These are phyloP conservation scores for Ochlodes sylvanus DNA, from an alignment of 2,888 invertebrate species.

Conservation along the genomic window DNA sequence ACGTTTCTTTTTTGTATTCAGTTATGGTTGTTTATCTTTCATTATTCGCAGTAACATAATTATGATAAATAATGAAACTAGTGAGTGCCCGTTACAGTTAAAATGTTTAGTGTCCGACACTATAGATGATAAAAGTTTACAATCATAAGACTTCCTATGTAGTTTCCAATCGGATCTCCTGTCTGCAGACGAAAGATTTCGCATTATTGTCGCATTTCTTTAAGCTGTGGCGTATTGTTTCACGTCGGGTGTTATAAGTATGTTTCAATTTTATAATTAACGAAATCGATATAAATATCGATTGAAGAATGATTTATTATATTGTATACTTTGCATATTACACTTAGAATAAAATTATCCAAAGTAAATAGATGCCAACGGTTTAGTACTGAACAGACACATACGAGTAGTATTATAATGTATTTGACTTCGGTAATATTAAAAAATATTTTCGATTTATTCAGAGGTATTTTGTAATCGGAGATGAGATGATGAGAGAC, in stretches of 20 bases:
- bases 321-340: slow-evolving; percentile 22
- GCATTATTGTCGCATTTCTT: no score
- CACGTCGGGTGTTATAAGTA: not conserved
- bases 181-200: no score
- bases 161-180: no score
- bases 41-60: no score
- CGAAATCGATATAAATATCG: slow-evolving; percentile 1
- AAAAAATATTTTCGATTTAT: slow-evolving; percentile 27
- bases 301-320: slow-evolving; percentile 4
- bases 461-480: slow-evolving; percentile 9
- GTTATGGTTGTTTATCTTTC: no score
- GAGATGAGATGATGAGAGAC: not conserved
- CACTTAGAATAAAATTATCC: slow-evolving; percentile 56
- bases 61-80: no score
- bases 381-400: slow-evolving; percentile 42
- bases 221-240: not conserved
- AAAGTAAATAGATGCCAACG: slow-evolving; percentile 56
- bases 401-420: not conserved
- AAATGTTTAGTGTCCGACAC: no score
- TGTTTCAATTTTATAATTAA: not conserved
- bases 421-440: slow-evolving; percentile 10
- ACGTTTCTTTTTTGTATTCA: no score
- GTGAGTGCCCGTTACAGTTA: no score
- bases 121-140: no score
- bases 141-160: no score